phyloP scores from a whole-genome alignment of 2,888 invertebrate species.

The Eucera pruinosa region DNA sequence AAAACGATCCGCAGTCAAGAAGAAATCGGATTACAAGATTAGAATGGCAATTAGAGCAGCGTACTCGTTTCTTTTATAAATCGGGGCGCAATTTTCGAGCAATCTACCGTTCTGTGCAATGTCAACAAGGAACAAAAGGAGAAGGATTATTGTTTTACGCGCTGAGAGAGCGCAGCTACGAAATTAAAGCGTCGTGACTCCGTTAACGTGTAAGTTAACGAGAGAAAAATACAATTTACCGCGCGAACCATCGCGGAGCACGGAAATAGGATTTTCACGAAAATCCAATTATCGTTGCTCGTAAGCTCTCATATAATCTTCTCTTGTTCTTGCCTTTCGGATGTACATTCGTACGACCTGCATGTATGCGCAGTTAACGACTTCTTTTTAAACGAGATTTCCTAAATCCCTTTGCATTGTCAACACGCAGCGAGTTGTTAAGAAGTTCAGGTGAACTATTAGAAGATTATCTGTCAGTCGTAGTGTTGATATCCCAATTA shows the following conservation, averaged over 20 bases:
- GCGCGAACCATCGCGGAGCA: background rate
- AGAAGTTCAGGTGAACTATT: no score
- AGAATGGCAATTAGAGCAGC: background rate
- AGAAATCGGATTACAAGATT: background rate
- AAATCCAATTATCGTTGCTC: slow-evolving; percentile 13
- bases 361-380: background rate
- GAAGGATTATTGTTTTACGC: background rate
- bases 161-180: background rate
- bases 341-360: background rate
- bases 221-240: slow-evolving; percentile 7
- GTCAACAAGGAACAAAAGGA: no score
- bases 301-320: background rate
- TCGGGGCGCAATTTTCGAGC: background rate
- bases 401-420: background rate
- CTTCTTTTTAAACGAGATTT: background rate
- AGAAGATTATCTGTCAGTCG: no score
- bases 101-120: no score
- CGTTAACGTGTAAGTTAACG: slow-evolving; percentile 10
- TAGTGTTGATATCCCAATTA: no score
- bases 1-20: no score
- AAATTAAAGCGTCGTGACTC: slow-evolving; percentile 5
- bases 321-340: background rate
- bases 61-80: background rate
- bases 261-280: background rate
- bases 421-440: no score